phyloP scores from a whole-genome alignment of 1,140 invertebrate species.

The Calycopis cecrops region DNA sequence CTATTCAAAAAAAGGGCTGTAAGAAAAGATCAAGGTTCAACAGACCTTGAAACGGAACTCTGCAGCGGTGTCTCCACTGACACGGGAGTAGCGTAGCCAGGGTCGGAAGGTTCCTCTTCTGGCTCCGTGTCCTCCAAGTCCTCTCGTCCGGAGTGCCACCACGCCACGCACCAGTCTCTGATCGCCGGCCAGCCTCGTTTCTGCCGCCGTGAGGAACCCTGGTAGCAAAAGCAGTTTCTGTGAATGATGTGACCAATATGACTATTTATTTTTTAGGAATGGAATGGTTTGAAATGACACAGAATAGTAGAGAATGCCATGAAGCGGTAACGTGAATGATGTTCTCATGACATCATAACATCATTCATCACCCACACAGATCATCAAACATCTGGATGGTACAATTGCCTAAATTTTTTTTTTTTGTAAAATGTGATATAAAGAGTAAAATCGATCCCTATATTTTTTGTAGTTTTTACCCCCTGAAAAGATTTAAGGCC shows the following conservation, averaged over 20 bases:
- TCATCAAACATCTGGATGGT: no score
- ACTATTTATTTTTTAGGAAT: no score
- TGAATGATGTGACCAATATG: background rate
- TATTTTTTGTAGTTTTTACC: no score
- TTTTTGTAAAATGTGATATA: no score
- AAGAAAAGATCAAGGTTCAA: background rate
- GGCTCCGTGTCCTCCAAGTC: conserved; percentile 86
- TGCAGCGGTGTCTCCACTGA: conserved; percentile 90
- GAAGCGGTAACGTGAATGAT: no score
- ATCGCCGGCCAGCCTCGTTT: conserved; percentile 77
- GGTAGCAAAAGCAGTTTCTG: background rate
- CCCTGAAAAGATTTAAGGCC: no score
- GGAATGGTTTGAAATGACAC: no score
- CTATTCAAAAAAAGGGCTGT: background rate
- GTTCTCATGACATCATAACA: no score
- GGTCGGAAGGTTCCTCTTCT: conserved; percentile 81
- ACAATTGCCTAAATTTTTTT: no score
- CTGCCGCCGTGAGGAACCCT: conserved; percentile 29
- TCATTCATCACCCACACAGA: no score
- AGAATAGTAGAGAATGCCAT: no score
- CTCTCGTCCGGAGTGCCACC: conserved; percentile 89
- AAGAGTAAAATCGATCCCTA: no score
- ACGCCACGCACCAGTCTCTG: conserved; percentile 87
- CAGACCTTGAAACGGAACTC: conserved; percentile 84
- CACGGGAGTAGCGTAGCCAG: conserved; percentile 87